These are phyloP conservation scores for Rhopalosiphum maidis DNA, from an alignment of 1,140 invertebrate genomes.

Conservation along the genomic window DNA sequence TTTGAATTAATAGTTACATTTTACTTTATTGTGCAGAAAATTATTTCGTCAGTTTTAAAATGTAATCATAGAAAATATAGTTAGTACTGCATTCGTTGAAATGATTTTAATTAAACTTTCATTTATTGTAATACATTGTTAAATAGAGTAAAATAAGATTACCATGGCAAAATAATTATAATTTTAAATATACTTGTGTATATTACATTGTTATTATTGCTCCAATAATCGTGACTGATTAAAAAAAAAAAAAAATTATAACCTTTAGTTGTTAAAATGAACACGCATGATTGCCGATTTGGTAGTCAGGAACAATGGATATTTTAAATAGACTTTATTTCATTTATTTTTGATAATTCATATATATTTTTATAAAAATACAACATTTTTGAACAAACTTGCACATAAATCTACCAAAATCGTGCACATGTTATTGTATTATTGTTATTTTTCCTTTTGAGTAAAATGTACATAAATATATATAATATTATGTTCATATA, in stretches of 20 bases:
- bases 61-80: neutral
- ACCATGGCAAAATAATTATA: neutral
- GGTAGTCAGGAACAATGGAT: neutral
- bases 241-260: too few species aligned
- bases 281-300: neutral
- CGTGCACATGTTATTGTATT: neutral
- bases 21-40: neutral
- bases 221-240: neutral
- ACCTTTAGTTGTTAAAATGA: neutral
- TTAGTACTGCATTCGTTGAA: neutral
- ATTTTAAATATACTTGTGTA: neutral
- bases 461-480: conserved; percentile 9
- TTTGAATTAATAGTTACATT: conserved; percentile 9
- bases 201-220: neutral
- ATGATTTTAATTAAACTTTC: neutral
- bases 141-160: neutral
- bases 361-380: neutral
- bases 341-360: neutral
- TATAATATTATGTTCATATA: neutral
- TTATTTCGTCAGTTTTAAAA: neutral
- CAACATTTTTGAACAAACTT: neutral
- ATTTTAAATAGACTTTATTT: neutral
- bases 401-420: conserved; percentile 1
- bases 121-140: neutral
- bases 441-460: conserved; percentile 31